Evolutionary conservation across 2,113 vertebrate genomes (phyloP), one percentile per base, ranked within the genome.

Genomic region (Halcyon malimbica): DNA sequence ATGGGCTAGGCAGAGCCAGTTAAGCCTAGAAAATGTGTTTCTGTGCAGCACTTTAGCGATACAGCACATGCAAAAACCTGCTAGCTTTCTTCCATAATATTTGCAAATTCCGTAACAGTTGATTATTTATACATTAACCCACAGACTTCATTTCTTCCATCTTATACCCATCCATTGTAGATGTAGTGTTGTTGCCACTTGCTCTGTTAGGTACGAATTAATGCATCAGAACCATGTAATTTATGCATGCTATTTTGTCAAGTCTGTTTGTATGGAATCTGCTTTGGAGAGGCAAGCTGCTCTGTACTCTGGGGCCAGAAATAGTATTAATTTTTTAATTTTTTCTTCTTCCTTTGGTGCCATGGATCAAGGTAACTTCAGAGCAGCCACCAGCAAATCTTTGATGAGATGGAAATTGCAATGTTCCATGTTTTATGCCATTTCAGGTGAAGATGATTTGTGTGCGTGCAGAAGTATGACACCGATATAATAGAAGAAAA

Each of bases 201-300:
- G 96, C 95, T 98, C 96, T 97, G 95, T 94, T 96, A 97, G 82
- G 93, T 91, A 97, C 37, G 9, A 97, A 97, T 97, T 90, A 97
- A 97, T 94, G 94, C 89, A 87, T 74, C 83, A 35, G 63, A 96
- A 79, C 87, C 69, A 11, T 87, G 82, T 96, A 97, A 98, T 97
- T 97, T 97, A 98, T 97, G 95, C 94, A 83, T 83, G 94, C 91
- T 96, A 96, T 96, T 97, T 91, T 96, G 93, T 97, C 95, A 93
- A 93, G 94, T 87, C 94, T 94, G 89, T 85, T 96, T 97, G 96
- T 94, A 97, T 83, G 95, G 96, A 96, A 97, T 95, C 92, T 96
- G 90, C 75, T 82, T 51, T 69, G 81, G 94, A 94, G 96, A 97
- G 76, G 82, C 89, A 96, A 84, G 75, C 86, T 92, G 91, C 90